Evolutionary conservation across 2,797 vertebrate species (phyloP).

Genomic region (Apogon talboti): DNA sequence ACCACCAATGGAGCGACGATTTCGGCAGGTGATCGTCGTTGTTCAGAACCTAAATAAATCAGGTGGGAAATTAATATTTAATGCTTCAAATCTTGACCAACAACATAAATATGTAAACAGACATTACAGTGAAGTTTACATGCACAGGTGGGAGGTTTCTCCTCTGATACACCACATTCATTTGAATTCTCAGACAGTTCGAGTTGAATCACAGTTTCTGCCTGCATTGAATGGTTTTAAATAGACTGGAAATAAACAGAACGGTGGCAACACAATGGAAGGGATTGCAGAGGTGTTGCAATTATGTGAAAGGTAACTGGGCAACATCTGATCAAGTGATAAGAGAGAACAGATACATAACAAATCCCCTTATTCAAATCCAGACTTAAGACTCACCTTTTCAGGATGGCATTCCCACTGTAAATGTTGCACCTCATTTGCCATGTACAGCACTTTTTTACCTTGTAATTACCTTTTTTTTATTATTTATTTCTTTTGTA

Average conservation of each 20-base stretch:
- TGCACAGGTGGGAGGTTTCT: neutral
- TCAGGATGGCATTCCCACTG: no score
- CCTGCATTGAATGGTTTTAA: accelerated
- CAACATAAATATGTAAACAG: neutral
- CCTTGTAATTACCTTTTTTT: no score
- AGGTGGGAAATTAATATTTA: neutral
- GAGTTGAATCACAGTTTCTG: accelerated
- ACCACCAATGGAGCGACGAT: conserved; percentile 68
- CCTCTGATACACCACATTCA: conserved; percentile 3
- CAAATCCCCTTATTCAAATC: no score
- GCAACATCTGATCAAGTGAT: neutral
- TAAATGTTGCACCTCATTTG: no score
- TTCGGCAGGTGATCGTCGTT: accelerated
- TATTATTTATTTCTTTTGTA: no score
- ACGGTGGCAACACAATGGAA: accelerated
- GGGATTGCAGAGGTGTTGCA: neutral
- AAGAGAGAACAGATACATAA: no score
- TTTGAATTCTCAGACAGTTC: conserved; percentile 1
- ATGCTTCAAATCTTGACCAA: neutral
- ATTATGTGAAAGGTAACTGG: neutral
- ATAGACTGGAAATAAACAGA: neutral
- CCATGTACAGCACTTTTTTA: no score
- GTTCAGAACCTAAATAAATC: accelerated
- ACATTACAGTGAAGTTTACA: neutral
- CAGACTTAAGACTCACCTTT: no score